A percentile compares a stretch with the other conserved stretches of the same genome.
These are phyloP conservation scores for Discoglossus pictus DNA, from an alignment of 2,797 vertebrate species.

Conservation along the genomic window DNA sequence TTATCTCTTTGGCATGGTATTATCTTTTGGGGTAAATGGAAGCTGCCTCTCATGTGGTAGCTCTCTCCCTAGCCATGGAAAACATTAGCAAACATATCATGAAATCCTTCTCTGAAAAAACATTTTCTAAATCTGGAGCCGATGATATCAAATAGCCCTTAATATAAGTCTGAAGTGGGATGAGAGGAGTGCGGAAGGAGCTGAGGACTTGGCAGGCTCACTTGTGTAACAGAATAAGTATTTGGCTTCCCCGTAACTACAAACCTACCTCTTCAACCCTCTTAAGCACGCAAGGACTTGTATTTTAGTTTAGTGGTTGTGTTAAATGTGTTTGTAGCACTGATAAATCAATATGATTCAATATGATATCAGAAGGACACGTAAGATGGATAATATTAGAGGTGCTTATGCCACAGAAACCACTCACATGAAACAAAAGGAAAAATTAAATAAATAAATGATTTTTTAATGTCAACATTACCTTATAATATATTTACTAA, in stretches of 20 bases:
- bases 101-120: constrained; percentile 12
- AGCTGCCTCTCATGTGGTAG: neutral
- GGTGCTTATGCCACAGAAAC: too few species aligned
- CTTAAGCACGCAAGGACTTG: too few species aligned
- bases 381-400: too few species aligned
- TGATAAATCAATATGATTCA: too few species aligned
- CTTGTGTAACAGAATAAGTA: neutral
- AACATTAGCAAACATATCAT: constrained; percentile 15
- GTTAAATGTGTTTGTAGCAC: too few species aligned
- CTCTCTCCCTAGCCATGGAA: neutral
- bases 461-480: too few species aligned
- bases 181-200: neutral
- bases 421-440: too few species aligned
- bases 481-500: too few species aligned
- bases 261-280: too few species aligned
- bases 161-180: constrained; percentile 18
- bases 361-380: too few species aligned
- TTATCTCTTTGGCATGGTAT: neutral
- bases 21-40: neutral
- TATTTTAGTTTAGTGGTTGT: too few species aligned
- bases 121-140: constrained; percentile 28
- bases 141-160: constrained; percentile 21
- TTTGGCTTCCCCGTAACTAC: constrained; percentile 4
- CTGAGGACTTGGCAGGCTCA: constrained; percentile 11
- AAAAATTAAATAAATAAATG: too few species aligned